phyloP scores from a whole-genome alignment of 2,797 vertebrate species.

The Paratrypauchen microcephalus region DNA sequence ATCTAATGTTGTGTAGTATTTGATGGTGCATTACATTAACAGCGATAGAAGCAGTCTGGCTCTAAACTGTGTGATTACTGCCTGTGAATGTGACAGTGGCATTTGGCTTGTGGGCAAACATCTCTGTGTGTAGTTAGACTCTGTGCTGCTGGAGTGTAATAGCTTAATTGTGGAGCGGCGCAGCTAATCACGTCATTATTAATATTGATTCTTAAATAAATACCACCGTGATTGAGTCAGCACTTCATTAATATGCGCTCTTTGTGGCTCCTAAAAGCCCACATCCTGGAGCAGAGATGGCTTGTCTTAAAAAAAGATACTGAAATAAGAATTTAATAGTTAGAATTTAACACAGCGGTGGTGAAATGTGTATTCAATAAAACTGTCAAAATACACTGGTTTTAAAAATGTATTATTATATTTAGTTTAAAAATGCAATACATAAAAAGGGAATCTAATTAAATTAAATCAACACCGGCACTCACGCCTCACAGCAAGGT shows the following conservation, averaged over 20 bases:
- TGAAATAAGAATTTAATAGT: too few relatives aligned
- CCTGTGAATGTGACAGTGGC: neutral
- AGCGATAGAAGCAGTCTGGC: neutral
- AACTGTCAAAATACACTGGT: too few relatives aligned
- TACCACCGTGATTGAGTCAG: constrained; percentile 5
- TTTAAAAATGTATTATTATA: too few relatives aligned
- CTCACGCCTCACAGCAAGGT: too few relatives aligned
- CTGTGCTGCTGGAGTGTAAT: neutral
- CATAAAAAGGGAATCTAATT: too few relatives aligned
- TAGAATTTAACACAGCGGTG: too few relatives aligned
- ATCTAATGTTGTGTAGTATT: neutral
- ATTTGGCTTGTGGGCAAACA: constrained; percentile 9
- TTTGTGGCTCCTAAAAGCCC: neutral
- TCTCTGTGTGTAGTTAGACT: constrained; percentile 4
- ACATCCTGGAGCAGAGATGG: neutral
- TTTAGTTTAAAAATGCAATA: too few relatives aligned
- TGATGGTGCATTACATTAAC: too few relatives aligned
- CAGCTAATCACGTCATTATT: constrained; percentile 9
- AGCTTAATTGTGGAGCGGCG: constrained; percentile 1
- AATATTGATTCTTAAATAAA: constrained; percentile 19
- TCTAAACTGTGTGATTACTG: constrained; percentile 4
- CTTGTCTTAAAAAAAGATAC: neutral
- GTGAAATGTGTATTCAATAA: too few relatives aligned
- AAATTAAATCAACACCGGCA: too few relatives aligned
- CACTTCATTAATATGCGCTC: neutral